These are phyloP conservation scores for Reticulitermes speratus DNA, from an alignment of 1,140 invertebrate species.

Conservation along the genomic window DNA sequence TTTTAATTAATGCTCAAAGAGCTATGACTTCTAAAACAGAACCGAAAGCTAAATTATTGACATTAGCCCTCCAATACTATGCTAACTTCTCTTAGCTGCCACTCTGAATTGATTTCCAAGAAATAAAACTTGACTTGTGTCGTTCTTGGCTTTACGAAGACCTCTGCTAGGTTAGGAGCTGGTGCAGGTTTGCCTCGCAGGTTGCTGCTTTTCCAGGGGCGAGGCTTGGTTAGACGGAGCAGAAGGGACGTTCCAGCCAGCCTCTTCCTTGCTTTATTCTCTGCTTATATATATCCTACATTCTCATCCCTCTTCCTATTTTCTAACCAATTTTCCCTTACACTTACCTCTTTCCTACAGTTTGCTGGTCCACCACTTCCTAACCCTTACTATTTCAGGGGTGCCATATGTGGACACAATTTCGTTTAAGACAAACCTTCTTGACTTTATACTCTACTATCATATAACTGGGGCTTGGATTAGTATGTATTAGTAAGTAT, in stretches of 20 bases:
- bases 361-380: background rate
- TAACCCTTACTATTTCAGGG: background rate
- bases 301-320: background rate
- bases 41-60: too few relatives aligned
- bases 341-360: background rate
- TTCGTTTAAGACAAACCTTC: too few relatives aligned
- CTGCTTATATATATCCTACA: background rate
- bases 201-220: conserved; percentile 6
- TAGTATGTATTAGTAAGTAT: too few relatives aligned
- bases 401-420: background rate
- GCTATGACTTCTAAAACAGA: too few relatives aligned
- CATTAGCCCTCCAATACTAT: too few relatives aligned
- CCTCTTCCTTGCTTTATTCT: background rate
- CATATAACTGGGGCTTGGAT: background rate
- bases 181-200: background rate
- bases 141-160: background rate
- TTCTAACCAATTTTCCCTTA: conserved; percentile 8
- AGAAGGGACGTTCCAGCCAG: conserved; percentile 11
- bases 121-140: background rate
- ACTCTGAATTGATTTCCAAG: background rate
- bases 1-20: too few relatives aligned
- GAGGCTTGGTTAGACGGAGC: background rate
- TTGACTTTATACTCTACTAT: background rate
- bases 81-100: too few relatives aligned
- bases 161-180: background rate